Conservation (phyloP, 2,113 vertebrate species). For the Leptocoma aspasia region DNA sequence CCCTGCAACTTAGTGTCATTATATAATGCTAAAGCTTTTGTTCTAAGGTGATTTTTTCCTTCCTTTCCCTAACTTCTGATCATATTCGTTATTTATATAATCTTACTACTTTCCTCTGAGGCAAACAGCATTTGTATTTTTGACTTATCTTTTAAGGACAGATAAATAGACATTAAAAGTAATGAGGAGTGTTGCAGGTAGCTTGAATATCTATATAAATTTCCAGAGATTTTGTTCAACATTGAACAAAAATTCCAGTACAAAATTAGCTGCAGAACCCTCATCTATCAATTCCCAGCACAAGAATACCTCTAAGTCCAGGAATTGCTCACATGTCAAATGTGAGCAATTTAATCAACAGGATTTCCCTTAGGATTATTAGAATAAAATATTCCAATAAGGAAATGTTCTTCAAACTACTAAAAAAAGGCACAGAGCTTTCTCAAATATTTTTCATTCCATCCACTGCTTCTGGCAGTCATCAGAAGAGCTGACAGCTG, state of each 20-base stretch:
- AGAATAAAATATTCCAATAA: neutral
- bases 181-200: neutral
- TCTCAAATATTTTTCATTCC: slow-evolving; percentile 35
- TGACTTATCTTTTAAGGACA: neutral
- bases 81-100: neutral
- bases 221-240: neutral
- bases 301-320: neutral
- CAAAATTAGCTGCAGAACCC: neutral
- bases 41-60: neutral
- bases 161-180: neutral
- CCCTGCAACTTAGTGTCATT: neutral
- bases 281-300: neutral
- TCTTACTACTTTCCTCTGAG: neutral
- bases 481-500: slow-evolving; percentile 23
- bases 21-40: neutral
- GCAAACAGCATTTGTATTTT: neutral
- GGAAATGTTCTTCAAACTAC: neutral
- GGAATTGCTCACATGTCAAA: neutral
- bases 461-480: slow-evolving; percentile 11
- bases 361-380: slow-evolving; percentile 10
- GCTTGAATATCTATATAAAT: neutral
- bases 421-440: neutral
- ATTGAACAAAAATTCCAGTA: neutral
- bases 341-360: neutral
- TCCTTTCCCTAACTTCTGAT: neutral